Percentiles rank a stretch among this genome's conserved stretches.
phyloP scores from a whole-genome alignment of 2,888 invertebrate species.

The Meliscaeva auricollis region DNA sequence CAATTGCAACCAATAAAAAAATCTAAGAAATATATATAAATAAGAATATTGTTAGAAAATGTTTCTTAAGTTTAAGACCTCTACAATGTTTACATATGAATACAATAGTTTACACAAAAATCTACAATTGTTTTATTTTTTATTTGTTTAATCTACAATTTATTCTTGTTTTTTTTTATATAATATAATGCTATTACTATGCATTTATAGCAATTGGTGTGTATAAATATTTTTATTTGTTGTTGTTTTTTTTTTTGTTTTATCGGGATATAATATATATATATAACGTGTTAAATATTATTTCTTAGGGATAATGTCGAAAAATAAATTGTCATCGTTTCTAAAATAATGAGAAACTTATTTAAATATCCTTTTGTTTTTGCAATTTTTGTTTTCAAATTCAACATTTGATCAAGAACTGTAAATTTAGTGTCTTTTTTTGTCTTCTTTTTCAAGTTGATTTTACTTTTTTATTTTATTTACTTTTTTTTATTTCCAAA shows the following conservation, averaged over 20 bases:
- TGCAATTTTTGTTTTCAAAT: slow-evolving; percentile 46
- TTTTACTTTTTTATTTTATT: slow-evolving; percentile 36
- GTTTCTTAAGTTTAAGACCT: slow-evolving; percentile 33
- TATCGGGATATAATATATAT: slow-evolving; percentile 32
- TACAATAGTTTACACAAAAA: slow-evolving; percentile 76
- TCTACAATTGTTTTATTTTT: slow-evolving; percentile 65
- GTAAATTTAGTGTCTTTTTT: slow-evolving; percentile 55
- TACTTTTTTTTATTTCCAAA: slow-evolving; percentile 55
- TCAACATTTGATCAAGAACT: slow-evolving; percentile 64
- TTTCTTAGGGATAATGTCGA: slow-evolving; percentile 69
- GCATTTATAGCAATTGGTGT: slow-evolving; percentile 65
- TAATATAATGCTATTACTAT: slow-evolving; percentile 56
- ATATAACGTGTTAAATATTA: slow-evolving; percentile 62
- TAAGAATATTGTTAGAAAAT: slow-evolving; percentile 25
- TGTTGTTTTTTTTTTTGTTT: slow-evolving; percentile 4
- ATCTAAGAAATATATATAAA: slow-evolving; percentile 33
- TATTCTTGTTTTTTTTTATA: slow-evolving; percentile 26
- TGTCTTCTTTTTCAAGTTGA: slow-evolving; percentile 10
- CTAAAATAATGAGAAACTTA: slow-evolving; percentile 74
- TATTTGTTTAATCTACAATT: slow-evolving; percentile 67
- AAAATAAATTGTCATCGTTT: slow-evolving; percentile 73
- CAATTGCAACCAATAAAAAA: slow-evolving; percentile 1
- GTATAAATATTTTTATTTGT: slow-evolving; percentile 62
- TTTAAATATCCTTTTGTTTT: slow-evolving; percentile 49
- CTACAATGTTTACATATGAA: slow-evolving; percentile 75